A percentile compares a stretch with the other conserved stretches of the same genome.
phyloP scores from a whole-genome alignment of 2,797 vertebrate genomes.

The Pseudochirops cupreus region DNA sequence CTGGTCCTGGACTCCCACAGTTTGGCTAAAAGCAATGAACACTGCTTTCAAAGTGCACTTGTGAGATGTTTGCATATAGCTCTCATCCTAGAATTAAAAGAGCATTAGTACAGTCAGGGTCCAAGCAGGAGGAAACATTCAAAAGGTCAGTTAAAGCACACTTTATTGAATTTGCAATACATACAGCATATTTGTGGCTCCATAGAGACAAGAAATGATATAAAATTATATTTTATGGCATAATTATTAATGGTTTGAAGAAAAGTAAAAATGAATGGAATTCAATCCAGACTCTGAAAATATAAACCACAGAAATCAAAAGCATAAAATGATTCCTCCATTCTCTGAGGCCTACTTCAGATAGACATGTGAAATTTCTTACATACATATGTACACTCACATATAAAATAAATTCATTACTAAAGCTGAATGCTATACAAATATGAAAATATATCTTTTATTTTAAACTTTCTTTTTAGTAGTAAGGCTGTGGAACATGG shows the following conservation, averaged over 20 bases:
- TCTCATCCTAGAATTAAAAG: slow-evolving; percentile 27
- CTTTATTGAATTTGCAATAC: slow-evolving; percentile 81
- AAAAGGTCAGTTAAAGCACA: slow-evolving; percentile 36
- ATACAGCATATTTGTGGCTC: slow-evolving; percentile 59
- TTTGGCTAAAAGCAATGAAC: neutral
- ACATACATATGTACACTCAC: slow-evolving; percentile 55
- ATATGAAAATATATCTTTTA: slow-evolving; percentile 75
- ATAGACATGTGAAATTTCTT: slow-evolving; percentile 68
- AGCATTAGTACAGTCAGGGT: neutral
- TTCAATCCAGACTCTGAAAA: slow-evolving; percentile 64
- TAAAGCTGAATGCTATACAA: slow-evolving; percentile 51
- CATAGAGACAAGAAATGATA: slow-evolving; percentile 65
- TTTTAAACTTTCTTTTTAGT: slow-evolving; percentile 69
- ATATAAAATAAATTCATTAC: slow-evolving; percentile 34
- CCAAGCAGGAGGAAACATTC: slow-evolving; percentile 34
- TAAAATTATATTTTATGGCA: slow-evolving; percentile 73
- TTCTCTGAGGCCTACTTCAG: slow-evolving; percentile 68
- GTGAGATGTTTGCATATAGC: neutral
- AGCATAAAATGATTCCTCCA: slow-evolving; percentile 67
- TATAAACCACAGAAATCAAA: slow-evolving; percentile 76
- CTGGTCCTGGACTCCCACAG: neutral
- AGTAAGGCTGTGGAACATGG: slow-evolving; percentile 45
- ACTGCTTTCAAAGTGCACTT: neutral
- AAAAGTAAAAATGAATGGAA: slow-evolving; percentile 73
- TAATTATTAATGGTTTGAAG: slow-evolving; percentile 74